Base-by-base conservation (phyloP, 2,797 vertebrate species). In the Rhinogobio ventralis region DNA sequence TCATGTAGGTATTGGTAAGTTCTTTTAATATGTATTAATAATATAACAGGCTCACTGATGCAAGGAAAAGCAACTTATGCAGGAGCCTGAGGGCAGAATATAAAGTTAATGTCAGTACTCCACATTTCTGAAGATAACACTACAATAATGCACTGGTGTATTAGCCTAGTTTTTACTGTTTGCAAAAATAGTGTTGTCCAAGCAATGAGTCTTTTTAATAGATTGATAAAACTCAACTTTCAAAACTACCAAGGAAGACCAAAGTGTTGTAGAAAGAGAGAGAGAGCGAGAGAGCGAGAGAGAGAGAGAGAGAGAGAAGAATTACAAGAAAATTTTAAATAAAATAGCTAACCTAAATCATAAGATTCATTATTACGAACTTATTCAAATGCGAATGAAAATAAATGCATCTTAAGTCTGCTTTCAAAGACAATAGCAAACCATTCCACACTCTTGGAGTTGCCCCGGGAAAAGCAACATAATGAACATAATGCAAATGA, bases 1-100 rank as follows among this genome's bases (percentile, higher is more conserved):
- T 67, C 77, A 51, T 79, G 62, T 45, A 67, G 60, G 77, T 79
- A 79, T 66, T 79, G 45, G 77, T 67, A 79, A 79, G 62, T 79
- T 46, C 3, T 77, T 79, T 79, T 28, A 78, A 78, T 78, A 28
- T 36, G 46, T 67, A 51, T 79, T 67, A 51, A 66, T 79, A 78
- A 78, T 78, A 62, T 45, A 78, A 62, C 75, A 51, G 11, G 19
- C 25, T 67, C 45, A 66, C 42, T 79, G 60, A 66, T 67, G 77
- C 55, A 60, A 78, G 55, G 57, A 62, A 46, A 62, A 78, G 75
- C 75, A 78, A 79, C 42, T 79, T 5, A 15, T 79, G 45, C 42
- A 15, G 62, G 60, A 79, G 77, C 77, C 60, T 51, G 42, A 79
- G 25, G 77, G 62, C 28, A 67, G 60, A 79, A 66, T 67, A 20